These are phyloP conservation scores for Saxidomus purpurata DNA, from an alignment of 1,140 invertebrate species.

Conservation along the genomic window DNA sequence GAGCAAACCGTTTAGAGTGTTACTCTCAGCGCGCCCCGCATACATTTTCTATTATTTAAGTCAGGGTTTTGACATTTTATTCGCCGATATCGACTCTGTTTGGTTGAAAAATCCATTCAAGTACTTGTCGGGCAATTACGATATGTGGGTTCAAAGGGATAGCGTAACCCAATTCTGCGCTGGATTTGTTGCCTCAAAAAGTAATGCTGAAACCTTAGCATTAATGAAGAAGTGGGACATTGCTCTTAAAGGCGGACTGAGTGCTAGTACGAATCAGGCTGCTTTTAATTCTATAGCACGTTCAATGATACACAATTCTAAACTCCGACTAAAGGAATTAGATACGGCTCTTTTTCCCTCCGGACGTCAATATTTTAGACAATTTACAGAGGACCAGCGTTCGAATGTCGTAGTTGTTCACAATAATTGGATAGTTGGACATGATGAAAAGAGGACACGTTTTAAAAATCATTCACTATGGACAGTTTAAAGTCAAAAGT, in stretches of 20 bases:
- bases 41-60: neutral
- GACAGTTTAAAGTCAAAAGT: too few species aligned
- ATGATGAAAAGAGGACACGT: too few species aligned
- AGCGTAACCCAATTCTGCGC: neutral
- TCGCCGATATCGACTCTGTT: neutral
- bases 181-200: neutral
- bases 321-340: neutral
- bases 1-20: neutral
- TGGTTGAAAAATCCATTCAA: neutral
- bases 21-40: neutral
- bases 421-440: conserved; percentile 27
- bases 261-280: neutral
- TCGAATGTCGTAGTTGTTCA: conserved; percentile 10
- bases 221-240: neutral
- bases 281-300: neutral
- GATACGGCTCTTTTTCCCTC: neutral
- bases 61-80: neutral
- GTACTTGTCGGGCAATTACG: neutral
- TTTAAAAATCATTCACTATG: too few species aligned
- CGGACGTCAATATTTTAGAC: neutral
- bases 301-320: too few species aligned
- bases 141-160: neutral
- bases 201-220: neutral
- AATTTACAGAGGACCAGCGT: neutral
- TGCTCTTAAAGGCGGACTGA: neutral